Evolutionary conservation across 1,140 invertebrate genomes (phyloP).

Genomic region (Tribolium madens): DNA sequence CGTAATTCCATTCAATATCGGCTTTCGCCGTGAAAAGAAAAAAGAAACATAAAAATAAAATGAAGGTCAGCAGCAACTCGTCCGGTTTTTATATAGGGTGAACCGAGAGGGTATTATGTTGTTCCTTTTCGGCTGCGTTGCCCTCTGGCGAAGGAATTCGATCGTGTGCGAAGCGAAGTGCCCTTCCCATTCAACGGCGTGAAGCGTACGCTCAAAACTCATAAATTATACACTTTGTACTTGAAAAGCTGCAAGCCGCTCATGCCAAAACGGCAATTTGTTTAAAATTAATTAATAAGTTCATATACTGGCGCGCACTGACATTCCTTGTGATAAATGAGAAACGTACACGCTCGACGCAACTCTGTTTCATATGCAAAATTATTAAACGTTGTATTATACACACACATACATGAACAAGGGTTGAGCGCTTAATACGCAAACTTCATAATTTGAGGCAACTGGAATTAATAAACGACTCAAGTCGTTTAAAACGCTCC

Average conservation of each 20-base stretch:
- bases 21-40: background rate
- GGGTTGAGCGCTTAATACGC: slow-evolving; percentile 40
- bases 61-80: slow-evolving; percentile 18
- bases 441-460: slow-evolving; percentile 53
- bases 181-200: slow-evolving; percentile 23
- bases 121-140: background rate
- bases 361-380: slow-evolving; percentile 54
- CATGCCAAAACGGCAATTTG: slow-evolving; percentile 55
- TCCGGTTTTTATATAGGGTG: slow-evolving; percentile 25
- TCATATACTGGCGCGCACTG: slow-evolving; percentile 50
- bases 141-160: slow-evolving; percentile 42
- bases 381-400: slow-evolving; percentile 54
- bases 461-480: slow-evolving; percentile 49
- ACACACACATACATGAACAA: slow-evolving; percentile 18
- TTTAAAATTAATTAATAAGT: slow-evolving; percentile 60
- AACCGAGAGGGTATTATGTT: slow-evolving; percentile 2
- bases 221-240: slow-evolving; percentile 50
- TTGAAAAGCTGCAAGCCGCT: slow-evolving; percentile 46
- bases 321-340: slow-evolving; percentile 57
- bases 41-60: slow-evolving; percentile 8
- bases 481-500: slow-evolving; percentile 8
- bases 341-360: slow-evolving; percentile 49
- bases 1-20: slow-evolving; percentile 21
- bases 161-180: slow-evolving; percentile 26
- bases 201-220: slow-evolving; percentile 45